phyloP scores from a whole-genome alignment of 2,888 invertebrate species.

The Minunthozetes semirufus region DNA sequence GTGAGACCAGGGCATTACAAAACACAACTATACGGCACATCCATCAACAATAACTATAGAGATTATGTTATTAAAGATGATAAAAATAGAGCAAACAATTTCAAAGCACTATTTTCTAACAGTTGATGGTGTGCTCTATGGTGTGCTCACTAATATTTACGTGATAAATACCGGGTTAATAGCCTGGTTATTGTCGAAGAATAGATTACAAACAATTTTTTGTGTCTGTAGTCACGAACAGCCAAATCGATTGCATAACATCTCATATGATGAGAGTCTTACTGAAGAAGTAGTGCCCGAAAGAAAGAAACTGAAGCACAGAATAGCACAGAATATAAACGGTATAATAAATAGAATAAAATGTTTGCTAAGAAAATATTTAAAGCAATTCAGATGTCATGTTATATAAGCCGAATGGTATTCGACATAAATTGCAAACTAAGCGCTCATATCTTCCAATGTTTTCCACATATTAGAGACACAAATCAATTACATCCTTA shows the following conservation, averaged over 20 bases:
- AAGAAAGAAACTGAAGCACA: neutral
- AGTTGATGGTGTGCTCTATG: too few species aligned
- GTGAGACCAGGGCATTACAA: too few species aligned
- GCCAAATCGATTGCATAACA: conserved; percentile 4
- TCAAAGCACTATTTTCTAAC: too few species aligned
- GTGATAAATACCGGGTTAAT: too few species aligned
- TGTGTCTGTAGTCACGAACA: conserved; percentile 5
- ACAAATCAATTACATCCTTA: neutral
- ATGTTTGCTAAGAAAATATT: neutral
- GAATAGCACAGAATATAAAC: neutral
- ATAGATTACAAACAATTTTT: neutral
- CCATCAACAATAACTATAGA: too few species aligned
- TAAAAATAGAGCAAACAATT: too few species aligned
- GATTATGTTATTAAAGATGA: too few species aligned
- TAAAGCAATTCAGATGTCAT: neutral
- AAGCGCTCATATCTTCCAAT: neutral
- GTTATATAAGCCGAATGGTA: neutral
- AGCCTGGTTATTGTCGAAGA: too few species aligned
- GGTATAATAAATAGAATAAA: too few species aligned
- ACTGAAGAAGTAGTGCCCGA: too few species aligned
- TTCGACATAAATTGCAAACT: neutral
- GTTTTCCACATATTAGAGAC: neutral
- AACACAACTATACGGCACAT: too few species aligned
- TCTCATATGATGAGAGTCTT: neutral
- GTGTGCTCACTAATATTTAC: too few species aligned